Percentiles rank a stretch among this genome's conserved stretches.
Evolutionary conservation across 2,888 invertebrate species (phyloP).

Genomic region (Oligia strigilis): DNA sequence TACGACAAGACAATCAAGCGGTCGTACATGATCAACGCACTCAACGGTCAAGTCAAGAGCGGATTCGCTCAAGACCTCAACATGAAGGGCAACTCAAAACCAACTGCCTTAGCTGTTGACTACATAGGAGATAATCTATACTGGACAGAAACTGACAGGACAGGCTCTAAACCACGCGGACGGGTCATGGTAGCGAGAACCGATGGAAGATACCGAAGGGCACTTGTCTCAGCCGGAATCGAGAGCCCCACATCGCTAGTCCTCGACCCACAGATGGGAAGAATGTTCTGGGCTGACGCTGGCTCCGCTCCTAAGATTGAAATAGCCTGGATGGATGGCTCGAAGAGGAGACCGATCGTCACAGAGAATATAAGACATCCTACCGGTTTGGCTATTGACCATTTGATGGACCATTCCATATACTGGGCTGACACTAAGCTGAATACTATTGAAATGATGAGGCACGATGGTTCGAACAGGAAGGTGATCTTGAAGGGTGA

Average conservation of each 20-base stretch:
- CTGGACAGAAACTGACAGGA: conserved; percentile 96
- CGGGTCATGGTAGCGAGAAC: conserved; percentile 96
- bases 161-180: conserved; percentile 94
- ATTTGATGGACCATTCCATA: conserved; percentile 96
- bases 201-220: conserved; percentile 96
- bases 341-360: conserved; percentile 95
- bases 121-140: conserved; percentile 98
- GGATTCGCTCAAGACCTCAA: conserved; percentile 97
- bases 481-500: conserved; percentile 94
- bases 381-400: conserved; percentile 97
- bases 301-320: conserved; percentile 98
- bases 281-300: conserved; percentile 98
- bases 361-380: conserved; percentile 96
- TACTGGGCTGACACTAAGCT: conserved; percentile 99
- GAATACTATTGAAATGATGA: conserved; percentile 96
- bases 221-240: conserved; percentile 94
- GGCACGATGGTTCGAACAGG: conserved; percentile 94
- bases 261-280: conserved; percentile 96
- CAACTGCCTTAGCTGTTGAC: conserved; percentile 97
- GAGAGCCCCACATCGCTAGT: conserved; percentile 97
- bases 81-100: conserved; percentile 95
- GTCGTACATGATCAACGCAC: conserved; percentile 96
- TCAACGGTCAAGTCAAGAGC: conserved; percentile 94
- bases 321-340: conserved; percentile 99
- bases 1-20: conserved; percentile 97